Conservation (phyloP, 2,113 vertebrate species). For the Zosterops japonicus region DNA sequence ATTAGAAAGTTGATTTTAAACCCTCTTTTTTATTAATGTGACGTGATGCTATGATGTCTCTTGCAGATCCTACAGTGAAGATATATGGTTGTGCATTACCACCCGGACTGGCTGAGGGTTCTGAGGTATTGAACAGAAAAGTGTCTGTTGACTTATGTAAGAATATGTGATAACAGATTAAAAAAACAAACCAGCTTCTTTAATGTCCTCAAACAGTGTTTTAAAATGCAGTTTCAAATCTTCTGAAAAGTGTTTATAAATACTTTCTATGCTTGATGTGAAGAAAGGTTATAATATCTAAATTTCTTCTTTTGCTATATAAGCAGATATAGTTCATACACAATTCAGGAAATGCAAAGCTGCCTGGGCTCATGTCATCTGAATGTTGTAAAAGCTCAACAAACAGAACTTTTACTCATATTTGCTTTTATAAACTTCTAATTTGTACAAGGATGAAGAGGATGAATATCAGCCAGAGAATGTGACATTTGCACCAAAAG, state of each 20-base stretch:
- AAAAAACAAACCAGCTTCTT: not conserved
- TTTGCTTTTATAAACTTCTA: not conserved
- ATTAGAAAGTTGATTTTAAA: not conserved
- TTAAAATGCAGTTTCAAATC: not conserved
- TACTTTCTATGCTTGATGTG: not conserved
- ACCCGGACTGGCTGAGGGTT: conserved; percentile 80
- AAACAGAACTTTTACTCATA: not conserved
- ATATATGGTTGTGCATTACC: conserved; percentile 78
- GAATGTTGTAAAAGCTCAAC: not conserved
- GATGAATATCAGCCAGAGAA: conserved; percentile 87
- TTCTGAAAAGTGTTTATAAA: not conserved
- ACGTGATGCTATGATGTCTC: not conserved
- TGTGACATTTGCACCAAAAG: conserved; percentile 93
- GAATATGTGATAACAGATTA: not conserved
- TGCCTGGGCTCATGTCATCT: not conserved
- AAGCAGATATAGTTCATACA: not conserved
- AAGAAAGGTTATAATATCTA: not conserved
- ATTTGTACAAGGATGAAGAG: conserved; percentile 77
- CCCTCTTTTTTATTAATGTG: not conserved
- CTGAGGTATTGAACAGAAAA: conserved; percentile 78
- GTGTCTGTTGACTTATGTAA: not conserved
- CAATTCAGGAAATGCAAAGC: not conserved
- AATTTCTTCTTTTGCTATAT: not conserved
- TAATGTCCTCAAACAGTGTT: not conserved
- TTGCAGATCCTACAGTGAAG: conserved; percentile 72